A percentile compares a stretch with the other conserved stretches of the same genome.
These are phyloP conservation scores for Subacronicta megacephala DNA, from an alignment of 2,888 invertebrate genomes.

Conservation along the genomic window DNA sequence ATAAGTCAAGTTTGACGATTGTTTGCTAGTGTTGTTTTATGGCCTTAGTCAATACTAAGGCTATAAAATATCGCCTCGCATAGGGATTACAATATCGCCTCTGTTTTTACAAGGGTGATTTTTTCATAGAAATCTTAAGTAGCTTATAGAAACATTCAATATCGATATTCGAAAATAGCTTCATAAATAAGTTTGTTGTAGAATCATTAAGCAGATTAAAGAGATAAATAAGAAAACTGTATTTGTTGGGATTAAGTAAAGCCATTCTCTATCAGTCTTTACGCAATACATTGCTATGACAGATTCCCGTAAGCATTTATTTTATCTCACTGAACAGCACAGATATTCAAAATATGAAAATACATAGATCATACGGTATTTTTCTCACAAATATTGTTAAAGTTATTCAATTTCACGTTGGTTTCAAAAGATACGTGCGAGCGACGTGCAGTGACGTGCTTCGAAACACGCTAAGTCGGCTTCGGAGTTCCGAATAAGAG, in stretches of 20 bases:
- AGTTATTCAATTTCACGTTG: conserved; percentile 49
- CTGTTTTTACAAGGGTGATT: background rate
- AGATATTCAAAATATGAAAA: conserved; percentile 16
- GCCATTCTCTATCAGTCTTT: background rate
- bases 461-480: conserved; percentile 41
- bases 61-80: no score
- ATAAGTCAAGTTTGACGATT: conserved; percentile 10
- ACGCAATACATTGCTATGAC: background rate
- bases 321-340: background rate
- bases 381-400: conserved; percentile 38
- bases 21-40: conserved; percentile 15
- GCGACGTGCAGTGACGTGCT: conserved; percentile 40
- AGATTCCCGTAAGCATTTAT: background rate
- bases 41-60: no score
- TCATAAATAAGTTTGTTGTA: no score
- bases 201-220: background rate
- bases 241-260: background rate
- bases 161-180: no score
- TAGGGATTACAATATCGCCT: background rate
- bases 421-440: conserved; percentile 41
- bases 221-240: background rate
- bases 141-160: no score
- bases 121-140: background rate
- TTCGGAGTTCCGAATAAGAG: conserved; percentile 31
- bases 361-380: conserved; percentile 15